Evolutionary conservation across 2,113 vertebrate species (phyloP).

Genomic region (Nyctibius bracteatus): DNA sequence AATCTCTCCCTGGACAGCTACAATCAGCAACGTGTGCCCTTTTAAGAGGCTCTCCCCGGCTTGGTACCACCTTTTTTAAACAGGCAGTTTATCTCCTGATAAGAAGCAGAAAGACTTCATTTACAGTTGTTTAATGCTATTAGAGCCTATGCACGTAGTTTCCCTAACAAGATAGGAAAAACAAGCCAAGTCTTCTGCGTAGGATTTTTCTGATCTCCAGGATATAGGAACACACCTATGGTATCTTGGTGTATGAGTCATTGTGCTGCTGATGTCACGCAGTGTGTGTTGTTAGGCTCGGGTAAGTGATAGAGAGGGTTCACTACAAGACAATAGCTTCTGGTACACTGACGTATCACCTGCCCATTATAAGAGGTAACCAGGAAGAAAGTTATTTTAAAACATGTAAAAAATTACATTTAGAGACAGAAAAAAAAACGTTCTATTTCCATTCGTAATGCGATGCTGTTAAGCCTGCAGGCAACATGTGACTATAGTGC

Average conservation of each 20-base stretch:
- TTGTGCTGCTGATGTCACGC: constrained; percentile 17
- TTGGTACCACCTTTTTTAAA: constrained; percentile 54
- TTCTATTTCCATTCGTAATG: neutral
- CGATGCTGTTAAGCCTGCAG: neutral
- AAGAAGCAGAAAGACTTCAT: constrained; percentile 40
- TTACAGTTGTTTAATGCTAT: neutral
- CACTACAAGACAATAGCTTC: constrained; percentile 20
- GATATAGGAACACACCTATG: constrained; percentile 48
- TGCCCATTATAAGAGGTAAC: neutral
- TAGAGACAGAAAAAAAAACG: neutral
- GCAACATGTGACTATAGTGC: neutral
- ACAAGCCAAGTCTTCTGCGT: constrained; percentile 2
- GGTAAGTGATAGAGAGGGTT: constrained; percentile 27
- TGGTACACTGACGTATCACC: neutral
- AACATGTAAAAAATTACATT: neutral
- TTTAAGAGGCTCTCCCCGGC: neutral
- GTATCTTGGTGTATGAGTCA: constrained; percentile 62
- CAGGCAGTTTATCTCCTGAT: constrained; percentile 45
- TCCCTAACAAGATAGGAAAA: constrained; percentile 23
- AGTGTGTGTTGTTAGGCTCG: neutral
- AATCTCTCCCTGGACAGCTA: neutral
- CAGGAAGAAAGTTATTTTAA: neutral
- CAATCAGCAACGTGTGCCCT: neutral
- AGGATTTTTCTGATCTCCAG: constrained; percentile 43
- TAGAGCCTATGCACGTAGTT: neutral